Conservation (phyloP, 2,113 vertebrate species). For the Pedionomus torquatus region DNA sequence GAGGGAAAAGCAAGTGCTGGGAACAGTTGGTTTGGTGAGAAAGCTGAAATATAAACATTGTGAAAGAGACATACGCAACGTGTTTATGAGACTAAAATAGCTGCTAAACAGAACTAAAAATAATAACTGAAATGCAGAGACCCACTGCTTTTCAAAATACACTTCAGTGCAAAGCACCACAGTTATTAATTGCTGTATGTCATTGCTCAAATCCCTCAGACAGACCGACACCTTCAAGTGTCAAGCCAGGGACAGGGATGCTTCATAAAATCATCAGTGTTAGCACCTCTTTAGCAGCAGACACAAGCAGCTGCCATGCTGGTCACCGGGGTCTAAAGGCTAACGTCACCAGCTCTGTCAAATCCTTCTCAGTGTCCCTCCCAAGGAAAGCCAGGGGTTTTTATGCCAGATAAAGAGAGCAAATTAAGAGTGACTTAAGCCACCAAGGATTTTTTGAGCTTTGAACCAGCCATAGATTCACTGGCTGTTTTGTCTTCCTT, state of each 20-base stretch:
- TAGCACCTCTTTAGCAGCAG: neutral
- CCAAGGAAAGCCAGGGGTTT: neutral
- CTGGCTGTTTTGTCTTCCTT: neutral
- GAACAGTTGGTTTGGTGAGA: conserved; percentile 59
- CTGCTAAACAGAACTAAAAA: conserved; percentile 46
- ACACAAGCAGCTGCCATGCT: neutral
- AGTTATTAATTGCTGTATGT: neutral
- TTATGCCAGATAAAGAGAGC: neutral
- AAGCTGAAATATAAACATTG: conserved; percentile 53
- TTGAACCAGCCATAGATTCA: neutral
- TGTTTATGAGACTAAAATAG: conserved; percentile 44
- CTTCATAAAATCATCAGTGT: neutral
- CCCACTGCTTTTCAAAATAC: conserved; percentile 11
- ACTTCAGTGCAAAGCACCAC: neutral
- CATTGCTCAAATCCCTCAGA: neutral
- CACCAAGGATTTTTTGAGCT: neutral
- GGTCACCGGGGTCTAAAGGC: neutral
- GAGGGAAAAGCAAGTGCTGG: neutral
- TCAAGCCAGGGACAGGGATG: neutral
- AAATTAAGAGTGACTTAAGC: conserved; percentile 25
- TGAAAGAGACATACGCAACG: conserved; percentile 1
- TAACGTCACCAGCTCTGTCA: neutral
- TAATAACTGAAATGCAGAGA: conserved; percentile 34
- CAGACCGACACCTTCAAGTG: neutral
- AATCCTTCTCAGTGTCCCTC: neutral